A percentile compares a stretch with the other conserved stretches of the same genome.
Conservation (phyloP, 2,888 invertebrate species). For the Diabrotica balteata region DNA sequence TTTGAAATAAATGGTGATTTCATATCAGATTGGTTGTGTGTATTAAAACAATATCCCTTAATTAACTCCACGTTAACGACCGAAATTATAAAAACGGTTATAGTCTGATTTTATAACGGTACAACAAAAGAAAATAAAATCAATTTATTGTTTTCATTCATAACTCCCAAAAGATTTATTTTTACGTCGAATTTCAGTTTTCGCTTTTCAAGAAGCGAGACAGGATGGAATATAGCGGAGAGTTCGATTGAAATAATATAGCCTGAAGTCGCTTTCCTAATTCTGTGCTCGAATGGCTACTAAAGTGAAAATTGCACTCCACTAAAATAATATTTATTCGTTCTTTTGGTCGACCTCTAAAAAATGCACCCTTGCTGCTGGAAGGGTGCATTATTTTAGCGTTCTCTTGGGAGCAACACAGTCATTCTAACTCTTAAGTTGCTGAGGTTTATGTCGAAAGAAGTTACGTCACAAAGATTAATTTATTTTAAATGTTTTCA, state of each 20-base stretch:
- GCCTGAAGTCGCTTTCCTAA: conserved; percentile 37
- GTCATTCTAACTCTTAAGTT: conserved; percentile 37
- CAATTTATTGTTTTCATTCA: conserved; percentile 27
- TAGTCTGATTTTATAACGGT: too few species aligned
- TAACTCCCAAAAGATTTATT: conserved; percentile 24
- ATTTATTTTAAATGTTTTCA: too few species aligned
- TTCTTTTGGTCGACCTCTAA: conserved; percentile 53
- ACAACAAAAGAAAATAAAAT: neutral
- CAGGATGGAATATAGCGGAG: conserved; percentile 14
- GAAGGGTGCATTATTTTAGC: conserved; percentile 53
- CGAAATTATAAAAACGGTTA: too few species aligned
- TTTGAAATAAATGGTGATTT: too few species aligned
- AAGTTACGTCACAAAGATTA: neutral
- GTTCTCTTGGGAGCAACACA: conserved; percentile 41
- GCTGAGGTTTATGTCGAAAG: conserved; percentile 1
- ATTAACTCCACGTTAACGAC: too few species aligned
- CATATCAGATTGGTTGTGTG: too few species aligned
- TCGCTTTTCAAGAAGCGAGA: conserved; percentile 13
- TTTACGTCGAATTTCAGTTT: conserved; percentile 13
- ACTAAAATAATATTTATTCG: conserved; percentile 60
- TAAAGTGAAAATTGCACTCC: conserved; percentile 57
- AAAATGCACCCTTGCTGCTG: conserved; percentile 57
- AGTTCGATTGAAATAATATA: conserved; percentile 28
- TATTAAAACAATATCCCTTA: too few species aligned
- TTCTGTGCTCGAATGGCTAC: conserved; percentile 43